A percentile compares a stretch with the other conserved stretches of the same genome.
Conservation (phyloP, 1,140 invertebrate species). For the Aphelinus atriplicis region DNA sequence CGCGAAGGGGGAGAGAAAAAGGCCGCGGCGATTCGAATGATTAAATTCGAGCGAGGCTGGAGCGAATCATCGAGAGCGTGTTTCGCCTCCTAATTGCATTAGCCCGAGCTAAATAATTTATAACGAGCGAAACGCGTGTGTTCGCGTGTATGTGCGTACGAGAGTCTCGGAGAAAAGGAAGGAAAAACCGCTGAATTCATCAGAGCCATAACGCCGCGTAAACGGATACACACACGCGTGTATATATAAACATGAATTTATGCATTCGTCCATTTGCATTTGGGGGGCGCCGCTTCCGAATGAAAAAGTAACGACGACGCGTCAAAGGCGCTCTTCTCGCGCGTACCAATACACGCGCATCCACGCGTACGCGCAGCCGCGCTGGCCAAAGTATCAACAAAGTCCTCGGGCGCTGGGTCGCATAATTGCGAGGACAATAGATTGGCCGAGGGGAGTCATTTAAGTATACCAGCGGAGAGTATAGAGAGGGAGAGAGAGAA, state of each 20-base stretch:
- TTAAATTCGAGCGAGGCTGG: constrained; percentile 25
- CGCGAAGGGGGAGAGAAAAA: constrained; percentile 4
- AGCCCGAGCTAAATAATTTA: constrained; percentile 34
- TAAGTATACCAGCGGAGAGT: constrained; percentile 45
- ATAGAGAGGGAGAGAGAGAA: background rate
- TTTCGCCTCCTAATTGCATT: constrained; percentile 33
- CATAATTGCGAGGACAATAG: constrained; percentile 50
- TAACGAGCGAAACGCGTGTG: background rate
- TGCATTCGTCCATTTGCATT: constrained; percentile 39
- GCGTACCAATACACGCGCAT: background rate
- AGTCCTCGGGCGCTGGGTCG: too few species aligned
- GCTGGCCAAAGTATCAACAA: background rate
- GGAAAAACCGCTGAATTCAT: constrained; percentile 29
- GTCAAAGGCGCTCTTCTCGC: background rate
- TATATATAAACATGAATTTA: constrained; percentile 36
- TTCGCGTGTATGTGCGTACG: background rate
- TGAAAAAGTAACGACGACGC: constrained; percentile 34
- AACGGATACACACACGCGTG: background rate
- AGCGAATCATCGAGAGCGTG: constrained; percentile 7
- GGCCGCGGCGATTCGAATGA: constrained; percentile 6
- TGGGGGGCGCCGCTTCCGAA: constrained; percentile 36
- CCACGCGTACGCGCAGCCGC: background rate
- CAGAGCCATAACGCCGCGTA: constrained; percentile 16
- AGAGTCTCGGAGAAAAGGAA: background rate
- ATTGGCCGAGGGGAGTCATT: constrained; percentile 47